These are phyloP conservation scores for Yoshiicerus persimilis DNA, from an alignment of 1,140 invertebrate species.

Conservation along the genomic window DNA sequence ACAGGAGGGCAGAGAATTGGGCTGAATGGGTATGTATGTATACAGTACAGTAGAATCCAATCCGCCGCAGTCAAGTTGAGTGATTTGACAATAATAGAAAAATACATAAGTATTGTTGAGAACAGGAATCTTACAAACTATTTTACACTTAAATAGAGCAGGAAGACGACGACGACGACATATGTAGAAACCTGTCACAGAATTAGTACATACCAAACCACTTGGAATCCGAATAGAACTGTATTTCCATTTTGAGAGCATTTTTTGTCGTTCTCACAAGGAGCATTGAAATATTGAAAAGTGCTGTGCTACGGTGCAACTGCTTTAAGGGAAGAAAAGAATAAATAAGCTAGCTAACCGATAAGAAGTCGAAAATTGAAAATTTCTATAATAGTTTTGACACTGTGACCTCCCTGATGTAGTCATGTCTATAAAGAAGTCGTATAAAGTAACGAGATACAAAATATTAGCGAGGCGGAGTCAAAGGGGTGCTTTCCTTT, in stretches of 20 bases:
- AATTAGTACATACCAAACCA: background rate
- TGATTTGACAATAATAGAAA: background rate
- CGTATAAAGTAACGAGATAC: conserved; percentile 36
- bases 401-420: conserved; percentile 31
- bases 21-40: background rate
- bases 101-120: background rate
- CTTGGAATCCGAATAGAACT: background rate
- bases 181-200: conserved; percentile 1
- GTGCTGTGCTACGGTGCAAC: too few relatives aligned
- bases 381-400: conserved; percentile 30
- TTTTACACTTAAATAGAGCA: background rate
- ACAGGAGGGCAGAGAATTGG: too few relatives aligned
- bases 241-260: background rate
- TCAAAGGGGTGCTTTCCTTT: conserved; percentile 12
- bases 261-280: background rate
- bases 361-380: conserved; percentile 30
- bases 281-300: background rate
- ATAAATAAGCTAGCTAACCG: background rate
- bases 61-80: background rate
- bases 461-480: conserved; percentile 41
- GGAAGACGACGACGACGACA: background rate
- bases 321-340: too few relatives aligned
- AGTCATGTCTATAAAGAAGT: conserved; percentile 27
- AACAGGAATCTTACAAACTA: background rate
- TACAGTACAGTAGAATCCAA: background rate